Conservation (phyloP, 2,797 vertebrate genomes). For the Hypotaenidia philippensis region DNA sequence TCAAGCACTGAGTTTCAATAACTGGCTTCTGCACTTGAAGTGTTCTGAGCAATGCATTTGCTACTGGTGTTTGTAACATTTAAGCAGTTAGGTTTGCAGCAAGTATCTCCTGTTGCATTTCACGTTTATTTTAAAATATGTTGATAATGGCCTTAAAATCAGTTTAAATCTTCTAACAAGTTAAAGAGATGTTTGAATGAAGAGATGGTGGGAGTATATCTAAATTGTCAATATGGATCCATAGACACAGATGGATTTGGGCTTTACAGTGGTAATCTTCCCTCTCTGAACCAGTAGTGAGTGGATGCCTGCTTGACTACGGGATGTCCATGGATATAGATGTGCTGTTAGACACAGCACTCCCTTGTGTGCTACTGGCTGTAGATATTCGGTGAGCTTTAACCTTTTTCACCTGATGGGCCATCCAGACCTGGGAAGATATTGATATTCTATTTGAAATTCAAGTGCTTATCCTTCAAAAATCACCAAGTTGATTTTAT, state of each 20-base stretch:
- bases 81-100: background rate
- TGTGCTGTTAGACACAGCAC: background rate
- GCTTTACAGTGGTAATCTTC: background rate
- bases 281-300: background rate
- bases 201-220: background rate
- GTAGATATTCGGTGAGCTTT: background rate
- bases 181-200: background rate
- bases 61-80: background rate
- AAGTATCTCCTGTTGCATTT: background rate
- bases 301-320: background rate
- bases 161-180: background rate
- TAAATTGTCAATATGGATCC: background rate
- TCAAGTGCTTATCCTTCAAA: background rate
- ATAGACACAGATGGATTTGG: background rate
- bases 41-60: background rate
- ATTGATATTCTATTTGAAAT: background rate
- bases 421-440: background rate
- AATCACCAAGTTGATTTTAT: background rate
- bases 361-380: background rate
- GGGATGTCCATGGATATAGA: background rate
- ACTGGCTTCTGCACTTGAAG: background rate
- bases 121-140: background rate
- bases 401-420: background rate
- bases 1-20: background rate
- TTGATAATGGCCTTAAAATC: background rate